Evolutionary conservation across 2,113 vertebrate genomes (phyloP).

Genomic region (Charadrius vociferus): DNA sequence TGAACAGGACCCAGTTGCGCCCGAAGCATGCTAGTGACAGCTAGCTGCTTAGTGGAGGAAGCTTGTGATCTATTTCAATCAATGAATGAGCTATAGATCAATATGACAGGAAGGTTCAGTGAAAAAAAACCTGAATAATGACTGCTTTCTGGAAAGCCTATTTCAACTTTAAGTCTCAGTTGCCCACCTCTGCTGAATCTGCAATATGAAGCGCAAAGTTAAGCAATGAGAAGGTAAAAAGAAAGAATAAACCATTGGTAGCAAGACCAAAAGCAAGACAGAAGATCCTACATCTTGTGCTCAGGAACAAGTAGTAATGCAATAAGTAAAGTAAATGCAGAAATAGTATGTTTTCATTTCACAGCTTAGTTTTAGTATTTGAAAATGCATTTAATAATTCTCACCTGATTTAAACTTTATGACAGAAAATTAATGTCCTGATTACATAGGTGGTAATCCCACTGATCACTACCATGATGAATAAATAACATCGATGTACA

Average conservation of each 20-base stretch:
- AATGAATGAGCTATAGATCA: background rate
- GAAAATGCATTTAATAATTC: background rate
- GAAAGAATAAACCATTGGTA: background rate
- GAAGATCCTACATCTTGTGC: background rate
- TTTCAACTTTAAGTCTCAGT: background rate
- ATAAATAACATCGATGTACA: background rate
- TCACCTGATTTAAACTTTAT: background rate
- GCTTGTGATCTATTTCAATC: background rate
- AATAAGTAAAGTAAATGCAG: background rate
- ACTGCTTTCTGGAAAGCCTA: background rate
- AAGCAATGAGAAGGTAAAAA: background rate
- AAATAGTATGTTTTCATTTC: background rate
- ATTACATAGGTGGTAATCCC: background rate
- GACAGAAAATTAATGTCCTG: background rate
- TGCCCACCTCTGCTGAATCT: background rate
- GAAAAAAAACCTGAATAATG: background rate
- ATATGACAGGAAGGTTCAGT: background rate
- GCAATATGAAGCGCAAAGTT: background rate
- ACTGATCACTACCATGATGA: background rate
- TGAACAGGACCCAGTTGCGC: background rate
- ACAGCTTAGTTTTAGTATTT: background rate
- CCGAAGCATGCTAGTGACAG: background rate
- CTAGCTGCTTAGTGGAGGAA: background rate
- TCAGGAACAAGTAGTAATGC: background rate
- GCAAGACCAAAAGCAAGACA: background rate